These are phyloP conservation scores for Pelecanoides urinatrix DNA, from an alignment of 2,113 vertebrate genomes.

Conservation along the genomic window DNA sequence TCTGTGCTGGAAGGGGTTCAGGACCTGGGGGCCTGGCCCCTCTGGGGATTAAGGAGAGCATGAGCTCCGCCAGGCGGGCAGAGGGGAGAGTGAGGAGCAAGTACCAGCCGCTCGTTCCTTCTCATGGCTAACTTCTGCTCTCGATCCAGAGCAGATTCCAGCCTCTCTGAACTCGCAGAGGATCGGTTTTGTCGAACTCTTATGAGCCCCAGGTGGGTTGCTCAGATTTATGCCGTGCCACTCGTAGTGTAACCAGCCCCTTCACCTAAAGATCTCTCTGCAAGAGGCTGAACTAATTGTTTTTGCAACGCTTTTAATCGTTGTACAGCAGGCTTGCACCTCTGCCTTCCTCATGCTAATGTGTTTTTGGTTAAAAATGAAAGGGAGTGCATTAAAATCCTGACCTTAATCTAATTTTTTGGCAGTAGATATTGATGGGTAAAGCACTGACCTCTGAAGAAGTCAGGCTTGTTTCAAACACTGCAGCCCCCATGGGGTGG, in stretches of 20 bases:
- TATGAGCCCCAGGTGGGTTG: accelerated
- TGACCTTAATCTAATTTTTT: background rate
- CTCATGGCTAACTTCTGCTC: background rate
- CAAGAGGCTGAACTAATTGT: background rate
- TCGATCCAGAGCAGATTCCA: accelerated
- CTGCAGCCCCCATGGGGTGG: accelerated
- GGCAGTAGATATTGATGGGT: background rate
- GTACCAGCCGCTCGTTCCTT: accelerated
- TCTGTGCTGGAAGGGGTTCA: background rate
- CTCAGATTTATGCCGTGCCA: background rate
- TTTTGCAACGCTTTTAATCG: background rate
- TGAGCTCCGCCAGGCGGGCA: background rate
- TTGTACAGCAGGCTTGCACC: background rate
- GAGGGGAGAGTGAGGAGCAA: background rate
- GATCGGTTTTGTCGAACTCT: background rate
- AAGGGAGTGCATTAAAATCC: background rate
- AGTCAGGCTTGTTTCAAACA: background rate
- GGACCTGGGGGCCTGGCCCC: background rate
- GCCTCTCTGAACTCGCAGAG: accelerated
- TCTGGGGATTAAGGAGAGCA: background rate
- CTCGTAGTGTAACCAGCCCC: background rate
- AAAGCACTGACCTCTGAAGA: background rate
- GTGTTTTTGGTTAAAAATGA: background rate
- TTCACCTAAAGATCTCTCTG: background rate
- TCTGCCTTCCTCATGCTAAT: background rate